These are phyloP conservation scores for Chionomys nivalis DNA, from an alignment of 2,113 vertebrate genomes.

Conservation along the genomic window DNA sequence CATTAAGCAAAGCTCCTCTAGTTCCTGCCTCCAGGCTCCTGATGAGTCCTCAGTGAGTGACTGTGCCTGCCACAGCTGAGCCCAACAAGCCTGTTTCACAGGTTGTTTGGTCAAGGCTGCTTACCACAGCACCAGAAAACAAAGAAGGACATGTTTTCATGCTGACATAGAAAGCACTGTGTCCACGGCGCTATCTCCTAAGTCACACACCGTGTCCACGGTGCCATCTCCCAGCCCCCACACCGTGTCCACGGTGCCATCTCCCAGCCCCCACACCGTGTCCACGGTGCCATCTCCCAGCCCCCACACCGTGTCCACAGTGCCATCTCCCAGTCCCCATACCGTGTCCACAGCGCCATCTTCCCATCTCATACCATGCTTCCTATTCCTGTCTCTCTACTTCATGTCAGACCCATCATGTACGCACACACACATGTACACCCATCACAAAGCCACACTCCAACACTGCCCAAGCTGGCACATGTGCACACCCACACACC, in stretches of 20 bases:
- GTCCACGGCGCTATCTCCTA: background rate
- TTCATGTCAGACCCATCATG: background rate
- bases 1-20: background rate
- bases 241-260: background rate
- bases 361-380: background rate
- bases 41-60: background rate
- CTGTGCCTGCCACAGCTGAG: background rate
- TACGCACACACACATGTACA: too few relatives aligned
- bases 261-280: background rate
- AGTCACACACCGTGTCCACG: background rate
- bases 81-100: background rate
- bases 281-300: background rate
- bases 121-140: background rate
- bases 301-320: background rate
- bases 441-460: background rate
- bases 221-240: background rate
- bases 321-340: background rate
- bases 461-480: background rate
- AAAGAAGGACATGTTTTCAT: background rate
- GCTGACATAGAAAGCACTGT: too few relatives aligned
- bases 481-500: background rate
- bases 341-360: too few relatives aligned
- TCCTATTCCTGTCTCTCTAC: background rate
- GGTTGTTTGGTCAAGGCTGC: background rate
- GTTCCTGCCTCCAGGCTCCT: background rate